A percentile compares a stretch with the other conserved stretches of the same genome.
Conservation (phyloP, 2,113 vertebrate species). For the Podarcis raffonei region DNA sequence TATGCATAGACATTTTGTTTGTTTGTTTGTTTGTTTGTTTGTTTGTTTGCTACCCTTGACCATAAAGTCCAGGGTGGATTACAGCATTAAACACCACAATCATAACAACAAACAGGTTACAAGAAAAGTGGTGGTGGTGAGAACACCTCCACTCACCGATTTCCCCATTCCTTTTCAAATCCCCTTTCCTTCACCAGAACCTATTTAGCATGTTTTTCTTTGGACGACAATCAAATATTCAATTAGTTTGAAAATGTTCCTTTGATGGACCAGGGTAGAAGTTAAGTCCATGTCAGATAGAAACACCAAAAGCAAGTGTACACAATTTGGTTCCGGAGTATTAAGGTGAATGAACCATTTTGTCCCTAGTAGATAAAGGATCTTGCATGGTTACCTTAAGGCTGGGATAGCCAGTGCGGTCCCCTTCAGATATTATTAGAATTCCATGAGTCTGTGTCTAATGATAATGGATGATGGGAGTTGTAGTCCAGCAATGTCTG, state of each 20-base stretch:
- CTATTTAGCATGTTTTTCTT: background rate
- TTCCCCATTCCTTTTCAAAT: background rate
- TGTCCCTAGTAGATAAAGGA: background rate
- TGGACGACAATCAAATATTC: background rate
- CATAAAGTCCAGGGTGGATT: no score
- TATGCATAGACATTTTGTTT: no score
- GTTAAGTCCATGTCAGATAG: background rate
- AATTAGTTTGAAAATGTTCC: background rate
- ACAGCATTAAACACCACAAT: no score
- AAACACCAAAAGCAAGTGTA: background rate
- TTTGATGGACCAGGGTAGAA: background rate
- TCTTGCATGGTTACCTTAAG: background rate
- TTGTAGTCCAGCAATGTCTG: no score
- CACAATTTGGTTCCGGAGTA: background rate
- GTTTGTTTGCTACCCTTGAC: no score
- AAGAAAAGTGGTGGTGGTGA: background rate
- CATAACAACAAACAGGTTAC: background rate
- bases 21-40: no score
- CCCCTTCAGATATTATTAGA: background rate
- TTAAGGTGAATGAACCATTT: background rate
- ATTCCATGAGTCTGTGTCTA: background rate
- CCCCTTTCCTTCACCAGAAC: background rate
- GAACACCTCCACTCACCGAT: background rate
- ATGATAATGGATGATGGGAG: no score
- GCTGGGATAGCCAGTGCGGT: no score